These are phyloP conservation scores for Gobio gobio DNA, from an alignment of 2,113 vertebrate species.

Conservation along the genomic window DNA sequence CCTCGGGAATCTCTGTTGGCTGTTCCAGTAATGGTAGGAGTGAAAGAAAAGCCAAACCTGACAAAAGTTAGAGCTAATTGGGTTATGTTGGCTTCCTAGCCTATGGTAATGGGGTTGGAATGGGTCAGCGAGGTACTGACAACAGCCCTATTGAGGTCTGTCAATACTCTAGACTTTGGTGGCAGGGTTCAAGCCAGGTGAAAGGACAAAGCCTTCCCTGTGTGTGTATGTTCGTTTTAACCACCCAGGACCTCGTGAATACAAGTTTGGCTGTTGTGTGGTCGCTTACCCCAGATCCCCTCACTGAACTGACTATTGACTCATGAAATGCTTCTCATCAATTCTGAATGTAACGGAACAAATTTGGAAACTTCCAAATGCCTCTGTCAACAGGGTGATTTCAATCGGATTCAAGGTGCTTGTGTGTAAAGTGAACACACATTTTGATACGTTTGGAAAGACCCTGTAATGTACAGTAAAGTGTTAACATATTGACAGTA, in stretches of 20 bases:
- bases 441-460: not conserved
- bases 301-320: slow-evolving; percentile 37
- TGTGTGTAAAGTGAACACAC: not conserved
- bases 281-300: slow-evolving; percentile 38
- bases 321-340: slow-evolving; percentile 2
- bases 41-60: slow-evolving; percentile 9
- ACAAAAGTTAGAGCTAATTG: slow-evolving; percentile 39
- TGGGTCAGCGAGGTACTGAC: slow-evolving; percentile 39
- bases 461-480: not conserved
- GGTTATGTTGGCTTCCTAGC: slow-evolving; percentile 37
- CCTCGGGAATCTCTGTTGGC: not conserved
- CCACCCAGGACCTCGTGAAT: slow-evolving; percentile 12
- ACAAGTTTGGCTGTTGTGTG: slow-evolving; percentile 46
- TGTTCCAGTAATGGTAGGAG: slow-evolving; percentile 22
- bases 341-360: slow-evolving; percentile 20
- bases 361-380: slow-evolving; percentile 14
- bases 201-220: slow-evolving; percentile 57
- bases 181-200: slow-evolving; percentile 55
- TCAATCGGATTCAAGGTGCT: not conserved
- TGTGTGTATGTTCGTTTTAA: slow-evolving; percentile 36
- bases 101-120: slow-evolving; percentile 42
- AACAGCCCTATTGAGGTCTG: slow-evolving; percentile 48
- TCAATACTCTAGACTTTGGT: slow-evolving; percentile 25
- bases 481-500: not conserved
- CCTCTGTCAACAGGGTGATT: slow-evolving; percentile 9